Conservation (phyloP, 2,113 vertebrate genomes). For the Crypturellus undulatus region DNA sequence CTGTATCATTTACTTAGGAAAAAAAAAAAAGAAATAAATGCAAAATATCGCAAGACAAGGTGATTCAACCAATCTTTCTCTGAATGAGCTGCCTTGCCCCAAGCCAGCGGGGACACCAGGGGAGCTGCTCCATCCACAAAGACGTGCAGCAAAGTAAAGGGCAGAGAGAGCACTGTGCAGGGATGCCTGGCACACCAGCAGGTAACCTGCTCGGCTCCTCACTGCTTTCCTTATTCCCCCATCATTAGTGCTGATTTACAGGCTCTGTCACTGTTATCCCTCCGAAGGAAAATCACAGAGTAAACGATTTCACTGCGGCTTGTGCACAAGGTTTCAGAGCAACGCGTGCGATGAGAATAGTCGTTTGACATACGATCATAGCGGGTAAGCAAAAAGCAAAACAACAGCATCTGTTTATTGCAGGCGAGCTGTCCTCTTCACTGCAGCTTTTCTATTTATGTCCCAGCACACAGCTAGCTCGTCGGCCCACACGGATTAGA, state of each 20-base stretch:
- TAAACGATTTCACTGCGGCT: not conserved
- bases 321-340: not conserved
- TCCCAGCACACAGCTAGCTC: slow-evolving; percentile 27
- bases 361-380: slow-evolving; percentile 34
- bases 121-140: not conserved
- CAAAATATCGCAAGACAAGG: not conserved
- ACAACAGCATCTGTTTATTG: slow-evolving; percentile 36
- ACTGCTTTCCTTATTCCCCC: not conserved
- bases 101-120: not conserved
- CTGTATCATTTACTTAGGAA: not conserved
- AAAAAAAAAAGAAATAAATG: not conserved
- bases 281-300: slow-evolving; percentile 36
- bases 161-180: not conserved
- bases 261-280: not conserved
- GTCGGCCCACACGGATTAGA: slow-evolving; percentile 64
- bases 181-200: not conserved
- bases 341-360: not conserved
- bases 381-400: slow-evolving; percentile 32
- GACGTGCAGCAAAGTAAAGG: not conserved
- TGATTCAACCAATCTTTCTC: not conserved
- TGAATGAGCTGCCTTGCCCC: not conserved
- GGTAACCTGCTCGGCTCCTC: not conserved
- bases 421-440: slow-evolving; percentile 29
- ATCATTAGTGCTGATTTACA: slow-evolving; percentile 49
- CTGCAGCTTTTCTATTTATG: slow-evolving; percentile 62